Evolutionary conservation across 2,888 invertebrate genomes (phyloP).

Genomic region (Oxyscelio sp.): DNA sequence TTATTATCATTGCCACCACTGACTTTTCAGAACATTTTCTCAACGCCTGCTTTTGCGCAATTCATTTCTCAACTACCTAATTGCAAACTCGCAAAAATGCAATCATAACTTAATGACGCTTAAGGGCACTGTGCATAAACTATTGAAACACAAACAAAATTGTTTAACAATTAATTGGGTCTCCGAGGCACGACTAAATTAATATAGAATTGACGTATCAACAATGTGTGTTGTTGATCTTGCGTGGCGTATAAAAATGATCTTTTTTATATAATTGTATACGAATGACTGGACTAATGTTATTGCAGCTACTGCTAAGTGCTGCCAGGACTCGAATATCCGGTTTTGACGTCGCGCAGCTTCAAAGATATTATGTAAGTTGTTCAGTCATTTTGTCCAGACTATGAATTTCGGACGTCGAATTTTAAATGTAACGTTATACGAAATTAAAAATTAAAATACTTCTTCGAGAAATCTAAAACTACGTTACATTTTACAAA

Average conservation of each 20-base stretch:
- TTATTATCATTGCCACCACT: not conserved
- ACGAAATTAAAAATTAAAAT: slow-evolving; percentile 8
- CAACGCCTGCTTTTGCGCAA: not conserved
- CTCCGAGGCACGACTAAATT: too few species aligned
- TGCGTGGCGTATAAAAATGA: slow-evolving; percentile 17
- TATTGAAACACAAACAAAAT: too few species aligned
- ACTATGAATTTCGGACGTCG: slow-evolving; percentile 54
- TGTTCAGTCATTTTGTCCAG: slow-evolving; percentile 55
- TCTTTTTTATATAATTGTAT: slow-evolving; percentile 37
- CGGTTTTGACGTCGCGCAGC: slow-evolving; percentile 80
- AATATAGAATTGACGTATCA: not conserved
- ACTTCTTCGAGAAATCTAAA: not conserved
- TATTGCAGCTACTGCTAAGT: slow-evolving; percentile 66
- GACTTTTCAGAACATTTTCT: slow-evolving; percentile 2
- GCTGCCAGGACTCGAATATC: slow-evolving; percentile 82
- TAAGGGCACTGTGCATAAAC: not conserved
- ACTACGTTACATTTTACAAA: not conserved
- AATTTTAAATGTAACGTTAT: slow-evolving; percentile 40
- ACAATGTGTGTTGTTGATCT: slow-evolving; percentile 22
- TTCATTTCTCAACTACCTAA: slow-evolving; percentile 2
- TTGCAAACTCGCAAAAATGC: not conserved
- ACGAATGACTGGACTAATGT: slow-evolving; percentile 56
- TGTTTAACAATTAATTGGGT: too few species aligned
- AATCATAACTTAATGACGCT: not conserved
- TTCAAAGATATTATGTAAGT: slow-evolving; percentile 76